Evolutionary conservation across 2,797 vertebrate genomes (phyloP).

Genomic region (Argentina silus): DNA sequence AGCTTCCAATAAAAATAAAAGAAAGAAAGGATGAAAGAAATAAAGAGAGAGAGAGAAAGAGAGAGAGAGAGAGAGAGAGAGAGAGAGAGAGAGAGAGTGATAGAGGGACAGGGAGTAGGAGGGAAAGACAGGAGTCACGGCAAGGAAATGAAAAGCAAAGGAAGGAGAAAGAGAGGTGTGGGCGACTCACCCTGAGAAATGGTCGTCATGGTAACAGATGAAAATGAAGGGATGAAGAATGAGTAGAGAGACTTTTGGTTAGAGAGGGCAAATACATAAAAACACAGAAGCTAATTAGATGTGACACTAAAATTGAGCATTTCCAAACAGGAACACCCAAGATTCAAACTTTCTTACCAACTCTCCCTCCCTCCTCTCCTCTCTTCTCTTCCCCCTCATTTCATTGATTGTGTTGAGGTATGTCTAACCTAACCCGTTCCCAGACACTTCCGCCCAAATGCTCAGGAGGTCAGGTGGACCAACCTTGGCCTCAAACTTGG

Average conservation of each 20-base stretch:
- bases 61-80: slow-evolving; percentile 17
- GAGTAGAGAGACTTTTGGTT: slow-evolving; percentile 66
- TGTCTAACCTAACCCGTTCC: neutral
- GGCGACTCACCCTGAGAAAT: slow-evolving; percentile 72
- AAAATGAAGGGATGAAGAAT: slow-evolving; percentile 67
- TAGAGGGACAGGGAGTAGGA: slow-evolving; percentile 41
- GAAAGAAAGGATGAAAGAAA: neutral
- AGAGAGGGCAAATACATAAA: slow-evolving; percentile 54
- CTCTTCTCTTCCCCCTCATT: neutral
- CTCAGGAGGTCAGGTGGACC: no score
- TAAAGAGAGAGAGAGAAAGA: slow-evolving; percentile 7
- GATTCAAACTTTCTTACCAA: neutral
- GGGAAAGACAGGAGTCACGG: slow-evolving; percentile 59
- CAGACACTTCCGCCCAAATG: no score
- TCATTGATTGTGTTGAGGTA: neutral
- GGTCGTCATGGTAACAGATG: slow-evolving; percentile 81
- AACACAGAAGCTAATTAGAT: slow-evolving; percentile 33
- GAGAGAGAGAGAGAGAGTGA: slow-evolving; percentile 21
- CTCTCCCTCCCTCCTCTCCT: neutral
- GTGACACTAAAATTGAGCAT: slow-evolving; percentile 15
- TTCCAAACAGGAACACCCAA: neutral
- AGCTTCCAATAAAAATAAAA: slow-evolving; percentile 24
- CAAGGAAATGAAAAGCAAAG: slow-evolving; percentile 57
- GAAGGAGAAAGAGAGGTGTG: slow-evolving; percentile 64
- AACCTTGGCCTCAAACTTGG: no score